Base-by-base conservation (phyloP, 2,888 invertebrate species). In the Byasa hedistus region DNA sequence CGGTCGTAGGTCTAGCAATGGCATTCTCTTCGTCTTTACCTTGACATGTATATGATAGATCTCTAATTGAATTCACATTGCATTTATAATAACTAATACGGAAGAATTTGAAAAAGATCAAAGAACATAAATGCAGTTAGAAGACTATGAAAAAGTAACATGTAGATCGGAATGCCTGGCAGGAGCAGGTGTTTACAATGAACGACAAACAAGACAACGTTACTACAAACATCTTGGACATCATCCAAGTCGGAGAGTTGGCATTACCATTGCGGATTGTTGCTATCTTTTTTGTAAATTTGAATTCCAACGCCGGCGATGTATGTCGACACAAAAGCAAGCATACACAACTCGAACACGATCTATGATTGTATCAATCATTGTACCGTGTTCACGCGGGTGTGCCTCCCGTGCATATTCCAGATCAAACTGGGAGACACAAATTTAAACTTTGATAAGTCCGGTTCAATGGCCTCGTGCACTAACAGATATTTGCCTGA, bases 371-470 rank as follows among this genome's bases (percentile, higher is more conserved):
- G 32, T 73, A 69, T n/a, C 67, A 76, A 75, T 70, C 74, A 71
- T 69, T 68, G 66, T n/a, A 56, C 71, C 75, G 76, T 76, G 74
- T 76, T 71, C 69, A 68, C 73, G 74, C 69, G 71, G 66, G 72
- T 75, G 75, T 74, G 73, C 71, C 74, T 79, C 76, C 76, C 80
- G 83, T 83, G 85, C 84, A 84, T 85, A 85, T 85, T 65, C 56
- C 36, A 48, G 71, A 78, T 74, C 75, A 80, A 73, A 67, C 69
- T 77, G 81, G 82, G 82, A 81, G 80, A 79, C 78, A 84, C 79
- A 79, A 81, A 81, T 84, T 85, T 82, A 80, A 86, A 84, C 83
- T 84, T 83, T 85, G 85, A 87, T 87, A 88, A 88, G 79, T 87
- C 81, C 82, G 86, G 89, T 86, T 91, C 82, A 78, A 79, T 75